phyloP scores from a whole-genome alignment of 1,140 invertebrate species.

The Phortica variegata region DNA sequence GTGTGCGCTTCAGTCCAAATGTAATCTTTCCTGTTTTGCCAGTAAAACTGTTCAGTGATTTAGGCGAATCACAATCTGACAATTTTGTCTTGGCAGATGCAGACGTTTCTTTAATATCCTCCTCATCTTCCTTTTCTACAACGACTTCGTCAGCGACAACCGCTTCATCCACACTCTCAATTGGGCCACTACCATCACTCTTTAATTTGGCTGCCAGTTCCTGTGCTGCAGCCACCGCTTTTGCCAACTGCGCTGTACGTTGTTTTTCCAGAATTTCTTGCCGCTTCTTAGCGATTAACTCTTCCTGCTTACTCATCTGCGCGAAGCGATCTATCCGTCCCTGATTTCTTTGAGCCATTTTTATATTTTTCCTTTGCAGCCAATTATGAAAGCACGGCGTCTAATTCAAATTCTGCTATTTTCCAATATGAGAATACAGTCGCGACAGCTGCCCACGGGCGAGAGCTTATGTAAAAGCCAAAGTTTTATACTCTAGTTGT shows the following conservation, averaged over 20 bases:
- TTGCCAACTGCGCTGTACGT: conserved; percentile 61
- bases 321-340: conserved; percentile 46
- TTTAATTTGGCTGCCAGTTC: conserved; percentile 40
- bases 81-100: conserved; percentile 15
- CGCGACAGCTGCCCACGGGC: too few relatives aligned
- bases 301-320: conserved; percentile 68
- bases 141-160: not conserved
- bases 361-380: too few relatives aligned
- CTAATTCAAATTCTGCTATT: too few relatives aligned
- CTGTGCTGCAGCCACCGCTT: conserved; percentile 55
- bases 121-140: conserved; percentile 18
- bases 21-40: conserved; percentile 49
- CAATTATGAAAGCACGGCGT: too few relatives aligned
- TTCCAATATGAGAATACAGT: too few relatives aligned
- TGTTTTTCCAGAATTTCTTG: conserved; percentile 70
- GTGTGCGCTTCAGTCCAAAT: conserved; percentile 38
- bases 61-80: conserved; percentile 20
- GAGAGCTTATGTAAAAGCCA: too few relatives aligned
- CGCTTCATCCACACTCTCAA: not conserved
- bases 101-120: conserved; percentile 15
- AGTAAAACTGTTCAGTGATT: conserved; percentile 38
- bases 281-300: conserved; percentile 75
- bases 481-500: too few relatives aligned
- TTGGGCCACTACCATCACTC: conserved; percentile 10
- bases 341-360: conserved; percentile 49